A percentile compares a stretch with the other conserved stretches of the same genome.
Conservation (phyloP, 1,140 invertebrate genomes). For the Cardiocondyla obscurior region DNA sequence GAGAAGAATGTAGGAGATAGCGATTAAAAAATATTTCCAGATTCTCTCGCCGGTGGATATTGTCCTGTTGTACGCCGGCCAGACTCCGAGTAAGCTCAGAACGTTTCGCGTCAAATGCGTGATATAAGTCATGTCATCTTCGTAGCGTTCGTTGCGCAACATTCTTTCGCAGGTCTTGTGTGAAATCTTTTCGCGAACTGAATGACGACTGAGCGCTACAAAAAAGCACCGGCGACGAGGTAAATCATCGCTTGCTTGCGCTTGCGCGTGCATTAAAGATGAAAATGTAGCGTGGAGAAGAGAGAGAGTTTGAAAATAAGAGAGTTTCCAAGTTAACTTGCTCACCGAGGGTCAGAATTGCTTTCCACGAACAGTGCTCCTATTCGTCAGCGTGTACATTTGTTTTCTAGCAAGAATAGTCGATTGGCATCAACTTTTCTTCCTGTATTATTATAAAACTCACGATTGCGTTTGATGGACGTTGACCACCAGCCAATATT, state of each 20-base stretch:
- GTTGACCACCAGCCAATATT: background rate
- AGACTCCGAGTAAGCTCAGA: background rate
- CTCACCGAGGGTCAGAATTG: background rate
- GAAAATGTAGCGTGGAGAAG: background rate
- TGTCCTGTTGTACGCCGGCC: background rate
- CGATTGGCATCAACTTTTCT: background rate
- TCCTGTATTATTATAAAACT: background rate
- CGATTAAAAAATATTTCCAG: background rate
- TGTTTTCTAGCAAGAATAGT: background rate
- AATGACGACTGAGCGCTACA: conserved; percentile 6
- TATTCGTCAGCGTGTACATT: background rate
- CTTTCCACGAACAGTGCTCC: background rate
- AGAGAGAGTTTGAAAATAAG: background rate
- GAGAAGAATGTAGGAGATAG: conserved; percentile 12
- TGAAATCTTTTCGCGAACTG: background rate
- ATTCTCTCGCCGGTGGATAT: background rate
- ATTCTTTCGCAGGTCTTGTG: too few relatives aligned
- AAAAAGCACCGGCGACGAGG: background rate
- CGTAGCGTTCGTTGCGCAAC: background rate
- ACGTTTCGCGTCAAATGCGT: background rate
- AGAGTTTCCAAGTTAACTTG: background rate
- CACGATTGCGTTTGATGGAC: background rate
- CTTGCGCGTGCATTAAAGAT: conserved; percentile 28
- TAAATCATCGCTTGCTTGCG: background rate
- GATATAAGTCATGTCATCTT: conserved; percentile 21